Evolutionary conservation across 35 echinoderm and acorn worm genomes (phyloP).

Genomic region (Lytechinus pictus): DNA sequence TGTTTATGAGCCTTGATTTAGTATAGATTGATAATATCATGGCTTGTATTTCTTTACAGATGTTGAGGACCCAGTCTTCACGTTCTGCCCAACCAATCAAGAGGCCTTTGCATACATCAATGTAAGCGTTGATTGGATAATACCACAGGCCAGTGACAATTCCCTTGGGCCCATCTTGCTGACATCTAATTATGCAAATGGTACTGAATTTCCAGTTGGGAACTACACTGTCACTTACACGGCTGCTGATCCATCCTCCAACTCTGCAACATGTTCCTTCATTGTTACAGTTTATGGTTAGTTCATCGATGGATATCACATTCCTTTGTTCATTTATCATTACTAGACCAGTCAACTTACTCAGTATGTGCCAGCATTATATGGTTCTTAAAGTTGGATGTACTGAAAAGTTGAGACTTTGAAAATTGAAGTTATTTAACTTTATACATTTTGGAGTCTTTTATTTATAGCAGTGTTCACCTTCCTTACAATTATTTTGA

Average conservation of each 20-base stretch:
- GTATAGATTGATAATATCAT: no score
- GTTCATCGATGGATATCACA: not conserved
- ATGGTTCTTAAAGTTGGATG: no score
- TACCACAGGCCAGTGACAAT: not conserved
- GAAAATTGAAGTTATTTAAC: no score
- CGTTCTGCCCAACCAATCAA: constrained; percentile 1
- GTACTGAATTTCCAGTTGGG: constrained; percentile 55
- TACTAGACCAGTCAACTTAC: no score
- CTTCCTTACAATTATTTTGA: no score
- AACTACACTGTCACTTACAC: constrained; percentile 45
- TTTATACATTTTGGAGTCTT: no score
- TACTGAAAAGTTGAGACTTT: no score
- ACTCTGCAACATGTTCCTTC: constrained; percentile 47
- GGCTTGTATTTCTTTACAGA: not conserved
- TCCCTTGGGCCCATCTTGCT: not conserved
- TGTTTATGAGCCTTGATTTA: no score
- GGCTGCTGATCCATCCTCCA: constrained; percentile 50
- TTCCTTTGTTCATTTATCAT: no score
- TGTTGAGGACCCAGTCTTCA: not conserved
- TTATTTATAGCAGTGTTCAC: no score
- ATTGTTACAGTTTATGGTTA: constrained; percentile 33
- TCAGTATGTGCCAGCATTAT: no score
- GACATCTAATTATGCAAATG: constrained; percentile 36
- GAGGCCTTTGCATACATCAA: not conserved
- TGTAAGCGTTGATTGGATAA: not conserved